A percentile compares a stretch with the other conserved stretches of the same genome.
These are phyloP conservation scores for Heliconius ismenius DNA, from an alignment of 2,888 invertebrate species.

Conservation along the genomic window DNA sequence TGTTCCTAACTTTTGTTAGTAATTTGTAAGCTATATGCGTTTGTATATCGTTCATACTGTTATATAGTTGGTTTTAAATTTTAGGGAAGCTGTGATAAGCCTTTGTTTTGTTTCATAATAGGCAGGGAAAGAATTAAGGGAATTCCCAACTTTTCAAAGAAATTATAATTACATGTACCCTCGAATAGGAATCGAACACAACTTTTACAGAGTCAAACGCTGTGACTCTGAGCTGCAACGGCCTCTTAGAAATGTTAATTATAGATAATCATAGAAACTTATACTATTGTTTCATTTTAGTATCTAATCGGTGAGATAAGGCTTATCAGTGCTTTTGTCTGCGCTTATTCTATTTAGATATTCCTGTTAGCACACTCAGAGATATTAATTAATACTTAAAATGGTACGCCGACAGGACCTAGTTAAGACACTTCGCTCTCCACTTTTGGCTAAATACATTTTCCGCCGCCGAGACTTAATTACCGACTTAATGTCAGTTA, in stretches of 20 bases:
- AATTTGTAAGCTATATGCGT: too few species aligned
- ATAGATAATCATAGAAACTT: background rate
- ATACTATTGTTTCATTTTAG: background rate
- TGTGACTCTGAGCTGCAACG: background rate
- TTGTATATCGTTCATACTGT: too few species aligned
- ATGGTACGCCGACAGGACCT: background rate
- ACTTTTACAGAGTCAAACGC: background rate
- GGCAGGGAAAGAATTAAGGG: too few species aligned
- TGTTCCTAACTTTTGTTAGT: background rate
- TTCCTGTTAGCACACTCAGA: background rate
- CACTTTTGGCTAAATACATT: background rate
- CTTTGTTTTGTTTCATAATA: too few species aligned
- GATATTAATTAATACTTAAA: background rate
- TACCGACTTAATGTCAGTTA: background rate
- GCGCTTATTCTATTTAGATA: background rate
- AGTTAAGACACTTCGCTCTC: background rate
- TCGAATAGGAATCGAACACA: background rate
- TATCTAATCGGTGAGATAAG: constrained; percentile 17
- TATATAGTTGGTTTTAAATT: too few species aligned
- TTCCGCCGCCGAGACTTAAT: too few species aligned
- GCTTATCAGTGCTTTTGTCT: constrained; percentile 11
- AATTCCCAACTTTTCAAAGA: too few species aligned
- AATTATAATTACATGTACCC: background rate
- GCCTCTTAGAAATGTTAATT: background rate
- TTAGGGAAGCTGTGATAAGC: too few species aligned